phyloP scores from a whole-genome alignment of 2,888 invertebrate genomes.

The Synanthedon formicaeformis region DNA sequence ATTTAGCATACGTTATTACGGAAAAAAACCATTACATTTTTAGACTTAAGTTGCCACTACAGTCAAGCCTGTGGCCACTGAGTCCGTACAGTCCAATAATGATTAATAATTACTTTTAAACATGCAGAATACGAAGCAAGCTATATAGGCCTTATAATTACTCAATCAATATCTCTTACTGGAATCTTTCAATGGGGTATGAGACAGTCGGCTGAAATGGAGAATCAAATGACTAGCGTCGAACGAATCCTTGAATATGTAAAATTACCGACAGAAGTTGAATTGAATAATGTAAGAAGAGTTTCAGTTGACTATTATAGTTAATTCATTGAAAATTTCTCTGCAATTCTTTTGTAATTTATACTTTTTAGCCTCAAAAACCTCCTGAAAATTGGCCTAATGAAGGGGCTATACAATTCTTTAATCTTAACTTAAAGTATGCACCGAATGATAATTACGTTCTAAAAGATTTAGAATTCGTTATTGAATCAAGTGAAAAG shows the following conservation, averaged over 20 bases:
- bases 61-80: no score
- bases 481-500: slow-evolving; percentile 64
- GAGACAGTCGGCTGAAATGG: slow-evolving; percentile 87
- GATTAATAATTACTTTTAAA: no score
- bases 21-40: no score
- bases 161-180: slow-evolving; percentile 73
- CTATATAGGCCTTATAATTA: slow-evolving; percentile 74
- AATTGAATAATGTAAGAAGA: slow-evolving; percentile 38
- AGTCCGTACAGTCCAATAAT: no score
- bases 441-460: slow-evolving; percentile 60
- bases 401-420: slow-evolving; percentile 61
- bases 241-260: slow-evolving; percentile 82
- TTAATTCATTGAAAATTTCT: neutral
- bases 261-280: slow-evolving; percentile 64
- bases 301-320: neutral
- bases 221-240: slow-evolving; percentile 83
- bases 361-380: slow-evolving; percentile 25
- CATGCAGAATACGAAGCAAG: slow-evolving; percentile 64
- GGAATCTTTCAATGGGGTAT: slow-evolving; percentile 83
- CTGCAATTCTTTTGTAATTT: neutral
- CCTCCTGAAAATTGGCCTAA: slow-evolving; percentile 65
- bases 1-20: no score
- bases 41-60: no score
- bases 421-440: slow-evolving; percentile 66
- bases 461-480: slow-evolving; percentile 62